Percentiles rank a stretch among this genome's conserved stretches.
Evolutionary conservation across 1,140 invertebrate species (phyloP).

Genomic region (Lithobius niger): DNA sequence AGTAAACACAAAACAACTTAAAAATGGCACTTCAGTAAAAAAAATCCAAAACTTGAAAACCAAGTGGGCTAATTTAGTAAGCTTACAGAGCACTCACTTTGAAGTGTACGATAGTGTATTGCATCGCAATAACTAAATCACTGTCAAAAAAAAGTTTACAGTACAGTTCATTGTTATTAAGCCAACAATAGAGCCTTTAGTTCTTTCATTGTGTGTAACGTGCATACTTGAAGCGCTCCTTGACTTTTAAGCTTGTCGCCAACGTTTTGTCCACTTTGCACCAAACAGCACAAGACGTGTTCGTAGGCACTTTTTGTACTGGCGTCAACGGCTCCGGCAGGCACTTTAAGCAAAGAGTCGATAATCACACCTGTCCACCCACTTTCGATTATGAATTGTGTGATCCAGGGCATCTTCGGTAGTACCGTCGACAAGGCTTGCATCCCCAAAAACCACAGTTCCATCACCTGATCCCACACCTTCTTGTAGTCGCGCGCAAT

Average conservation of each 20-base stretch:
- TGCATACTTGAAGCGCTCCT: slow-evolving; percentile 58
- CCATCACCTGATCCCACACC: slow-evolving; percentile 73
- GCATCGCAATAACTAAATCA: too few relatives aligned
- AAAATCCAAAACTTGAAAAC: too few relatives aligned
- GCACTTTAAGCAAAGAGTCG: slow-evolving; percentile 61
- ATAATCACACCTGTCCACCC: slow-evolving; percentile 82
- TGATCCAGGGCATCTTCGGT: slow-evolving; percentile 68
- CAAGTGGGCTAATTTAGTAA: too few relatives aligned
- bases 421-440: slow-evolving; percentile 72
- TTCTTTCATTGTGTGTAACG: slow-evolving; percentile 75
- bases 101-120: too few relatives aligned
- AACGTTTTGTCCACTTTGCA: slow-evolving; percentile 55
- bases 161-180: too few relatives aligned
- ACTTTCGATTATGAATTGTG: slow-evolving; percentile 76
- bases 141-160: too few relatives aligned
- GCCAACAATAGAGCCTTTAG: slow-evolving; percentile 65
- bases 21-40: too few relatives aligned
- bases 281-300: slow-evolving; percentile 69
- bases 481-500: slow-evolving; percentile 73
- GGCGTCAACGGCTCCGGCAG: slow-evolving; percentile 58
- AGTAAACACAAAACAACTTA: too few relatives aligned
- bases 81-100: too few relatives aligned
- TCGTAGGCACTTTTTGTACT: slow-evolving; percentile 79
- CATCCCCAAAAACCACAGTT: slow-evolving; percentile 87
- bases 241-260: slow-evolving; percentile 65